Evolutionary conservation across 2,113 vertebrate genomes (phyloP).

Genomic region (Chelonoidis abingdonii): DNA sequence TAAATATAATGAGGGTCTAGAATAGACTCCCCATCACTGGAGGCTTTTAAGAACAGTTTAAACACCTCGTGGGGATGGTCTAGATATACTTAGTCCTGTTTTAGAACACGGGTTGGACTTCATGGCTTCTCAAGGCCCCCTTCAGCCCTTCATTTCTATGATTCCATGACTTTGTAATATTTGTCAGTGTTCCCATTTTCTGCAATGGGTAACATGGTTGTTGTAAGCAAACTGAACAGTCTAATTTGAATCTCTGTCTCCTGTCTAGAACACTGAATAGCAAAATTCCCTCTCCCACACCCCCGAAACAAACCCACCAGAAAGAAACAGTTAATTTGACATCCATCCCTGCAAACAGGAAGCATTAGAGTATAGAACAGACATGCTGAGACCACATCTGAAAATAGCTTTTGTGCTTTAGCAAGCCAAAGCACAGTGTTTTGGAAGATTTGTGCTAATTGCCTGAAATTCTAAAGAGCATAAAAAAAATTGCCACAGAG

Average conservation of each 20-base stretch:
- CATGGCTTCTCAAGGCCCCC: background rate
- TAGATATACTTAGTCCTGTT: background rate
- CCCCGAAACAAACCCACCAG: background rate
- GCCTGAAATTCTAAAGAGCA: background rate
- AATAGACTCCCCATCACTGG: background rate
- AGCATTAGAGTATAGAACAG: background rate
- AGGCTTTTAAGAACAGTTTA: background rate
- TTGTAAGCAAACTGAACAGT: background rate
- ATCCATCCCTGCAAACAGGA: background rate
- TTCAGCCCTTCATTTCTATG: background rate
- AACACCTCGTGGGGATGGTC: too few relatives aligned
- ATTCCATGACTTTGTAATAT: background rate
- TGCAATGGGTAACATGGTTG: accelerated
- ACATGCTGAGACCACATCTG: background rate
- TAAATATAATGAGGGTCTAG: background rate
- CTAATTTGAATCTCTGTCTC: background rate
- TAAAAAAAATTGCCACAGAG: background rate
- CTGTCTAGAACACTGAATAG: background rate
- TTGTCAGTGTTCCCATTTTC: background rate
- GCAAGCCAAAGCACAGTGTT: background rate
- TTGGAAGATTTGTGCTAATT: background rate
- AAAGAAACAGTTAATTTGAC: background rate
- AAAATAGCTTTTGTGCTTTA: background rate
- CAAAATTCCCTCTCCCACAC: background rate
- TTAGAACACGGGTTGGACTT: background rate